These are phyloP conservation scores for Drosophila falleni DNA, from an alignment of 2,888 invertebrate genomes.

Conservation along the genomic window DNA sequence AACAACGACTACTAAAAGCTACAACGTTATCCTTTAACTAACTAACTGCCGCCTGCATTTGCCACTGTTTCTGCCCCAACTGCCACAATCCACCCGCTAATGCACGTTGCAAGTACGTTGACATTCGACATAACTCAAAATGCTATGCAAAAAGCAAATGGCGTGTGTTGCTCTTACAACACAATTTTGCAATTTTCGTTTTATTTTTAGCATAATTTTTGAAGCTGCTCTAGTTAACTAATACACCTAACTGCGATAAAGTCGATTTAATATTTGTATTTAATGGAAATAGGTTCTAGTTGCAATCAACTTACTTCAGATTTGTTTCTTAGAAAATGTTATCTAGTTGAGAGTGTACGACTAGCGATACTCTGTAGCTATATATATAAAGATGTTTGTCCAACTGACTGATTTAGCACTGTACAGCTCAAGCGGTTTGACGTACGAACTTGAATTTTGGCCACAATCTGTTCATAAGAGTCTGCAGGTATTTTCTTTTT, in stretches of 20 bases:
- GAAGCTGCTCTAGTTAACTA: slow-evolving; percentile 10
- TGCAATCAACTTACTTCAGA: not conserved
- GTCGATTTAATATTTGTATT: not conserved
- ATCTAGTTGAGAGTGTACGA: not conserved
- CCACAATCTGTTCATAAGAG: too few relatives aligned
- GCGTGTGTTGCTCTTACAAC: slow-evolving; percentile 55
- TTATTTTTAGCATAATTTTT: slow-evolving; percentile 36
- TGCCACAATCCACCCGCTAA: slow-evolving; percentile 28
- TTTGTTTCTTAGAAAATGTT: not conserved
- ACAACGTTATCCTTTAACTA: slow-evolving; percentile 59
- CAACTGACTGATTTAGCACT: too few relatives aligned
- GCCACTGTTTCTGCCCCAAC: too few relatives aligned
- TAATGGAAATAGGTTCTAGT: too few relatives aligned
- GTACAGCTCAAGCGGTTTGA: too few relatives aligned
- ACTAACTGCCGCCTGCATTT: slow-evolving; percentile 45
- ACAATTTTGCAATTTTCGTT: slow-evolving; percentile 38
- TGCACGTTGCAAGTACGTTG: slow-evolving; percentile 68
- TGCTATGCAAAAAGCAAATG: slow-evolving; percentile 70
- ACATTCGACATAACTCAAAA: slow-evolving; percentile 81
- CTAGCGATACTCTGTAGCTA: too few relatives aligned
- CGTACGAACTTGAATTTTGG: too few relatives aligned
- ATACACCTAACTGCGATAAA: slow-evolving; percentile 1
- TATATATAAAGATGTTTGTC: too few relatives aligned
- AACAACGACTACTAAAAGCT: slow-evolving; percentile 36
- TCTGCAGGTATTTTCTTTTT: not conserved